Conservation (phyloP, 2,113 vertebrate genomes). For the Chionis minor region DNA sequence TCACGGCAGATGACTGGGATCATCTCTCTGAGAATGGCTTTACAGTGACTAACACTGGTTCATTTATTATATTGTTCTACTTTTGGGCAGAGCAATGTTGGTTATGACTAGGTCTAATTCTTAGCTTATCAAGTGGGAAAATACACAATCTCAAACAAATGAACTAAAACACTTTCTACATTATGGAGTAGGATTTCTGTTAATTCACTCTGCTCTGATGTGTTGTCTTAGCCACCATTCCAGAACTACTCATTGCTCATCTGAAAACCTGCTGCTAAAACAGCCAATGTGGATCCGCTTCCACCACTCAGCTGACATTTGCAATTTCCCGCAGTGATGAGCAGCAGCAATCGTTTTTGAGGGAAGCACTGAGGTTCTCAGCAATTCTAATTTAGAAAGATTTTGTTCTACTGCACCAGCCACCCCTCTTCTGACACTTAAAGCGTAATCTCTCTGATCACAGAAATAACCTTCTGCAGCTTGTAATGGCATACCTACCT, state of each 20-base stretch:
- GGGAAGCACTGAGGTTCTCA: neutral
- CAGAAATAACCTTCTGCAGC: neutral
- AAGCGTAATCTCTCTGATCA: neutral
- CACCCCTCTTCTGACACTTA: neutral
- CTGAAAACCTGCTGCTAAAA: neutral
- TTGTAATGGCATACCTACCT: neutral
- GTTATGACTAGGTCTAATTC: neutral
- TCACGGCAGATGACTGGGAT: neutral
- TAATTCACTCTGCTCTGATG: fast-evolving
- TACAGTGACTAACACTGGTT: neutral
- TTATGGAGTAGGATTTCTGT: neutral
- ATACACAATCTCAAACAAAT: neutral
- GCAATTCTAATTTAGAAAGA: neutral
- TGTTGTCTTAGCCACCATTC: neutral
- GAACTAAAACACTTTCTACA: neutral
- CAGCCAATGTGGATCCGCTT: neutral
- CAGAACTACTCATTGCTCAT: neutral
- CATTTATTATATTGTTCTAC: neutral
- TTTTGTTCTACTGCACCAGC: neutral
- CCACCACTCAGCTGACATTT: neutral
- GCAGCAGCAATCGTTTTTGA: neutral
- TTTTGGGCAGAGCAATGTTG: neutral
- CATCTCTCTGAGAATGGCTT: neutral
- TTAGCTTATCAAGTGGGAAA: neutral
- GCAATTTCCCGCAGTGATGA: neutral